Percentiles rank a stretch among this genome's conserved stretches.
phyloP scores from a whole-genome alignment of 2,888 invertebrate genomes.

The Exocentrus adspersus region DNA sequence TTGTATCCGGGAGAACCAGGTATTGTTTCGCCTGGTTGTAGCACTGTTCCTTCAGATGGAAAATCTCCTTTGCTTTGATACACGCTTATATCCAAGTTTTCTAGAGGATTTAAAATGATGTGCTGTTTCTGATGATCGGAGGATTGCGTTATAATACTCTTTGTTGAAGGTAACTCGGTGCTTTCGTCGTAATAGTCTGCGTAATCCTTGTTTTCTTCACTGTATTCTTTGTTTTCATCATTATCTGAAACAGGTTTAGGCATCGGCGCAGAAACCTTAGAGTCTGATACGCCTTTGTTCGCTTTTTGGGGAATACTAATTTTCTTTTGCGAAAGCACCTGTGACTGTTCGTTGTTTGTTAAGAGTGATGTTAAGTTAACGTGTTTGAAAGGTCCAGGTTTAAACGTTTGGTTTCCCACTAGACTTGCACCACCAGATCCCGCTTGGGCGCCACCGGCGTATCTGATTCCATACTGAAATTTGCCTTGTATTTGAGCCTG shows the following conservation, averaged over 20 bases:
- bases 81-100: constrained; percentile 70
- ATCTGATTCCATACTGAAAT: constrained; percentile 59
- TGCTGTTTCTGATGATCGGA: constrained; percentile 69
- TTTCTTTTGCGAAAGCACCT: constrained; percentile 40
- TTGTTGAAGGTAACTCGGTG: constrained; percentile 36
- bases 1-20: constrained; percentile 72
- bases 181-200: constrained; percentile 59
- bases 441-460: constrained; percentile 80
- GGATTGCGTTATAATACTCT: constrained; percentile 42
- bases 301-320: background rate
- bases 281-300: background rate
- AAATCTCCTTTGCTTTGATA: constrained; percentile 67
- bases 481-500: constrained; percentile 86
- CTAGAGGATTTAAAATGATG: constrained; percentile 69
- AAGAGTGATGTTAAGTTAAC: constrained; percentile 31
- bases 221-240: constrained; percentile 10
- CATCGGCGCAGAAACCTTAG: background rate
- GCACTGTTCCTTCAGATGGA: constrained; percentile 67
- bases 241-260: background rate
- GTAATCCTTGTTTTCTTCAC: constrained; percentile 6
- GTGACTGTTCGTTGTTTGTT: constrained; percentile 4
- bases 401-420: constrained; percentile 39
- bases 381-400: constrained; percentile 47
- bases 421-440: constrained; percentile 73
- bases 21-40: constrained; percentile 74